phyloP scores from a whole-genome alignment of 53 echinoderm and acorn worm genomes.

The Astropecten irregularis region DNA sequence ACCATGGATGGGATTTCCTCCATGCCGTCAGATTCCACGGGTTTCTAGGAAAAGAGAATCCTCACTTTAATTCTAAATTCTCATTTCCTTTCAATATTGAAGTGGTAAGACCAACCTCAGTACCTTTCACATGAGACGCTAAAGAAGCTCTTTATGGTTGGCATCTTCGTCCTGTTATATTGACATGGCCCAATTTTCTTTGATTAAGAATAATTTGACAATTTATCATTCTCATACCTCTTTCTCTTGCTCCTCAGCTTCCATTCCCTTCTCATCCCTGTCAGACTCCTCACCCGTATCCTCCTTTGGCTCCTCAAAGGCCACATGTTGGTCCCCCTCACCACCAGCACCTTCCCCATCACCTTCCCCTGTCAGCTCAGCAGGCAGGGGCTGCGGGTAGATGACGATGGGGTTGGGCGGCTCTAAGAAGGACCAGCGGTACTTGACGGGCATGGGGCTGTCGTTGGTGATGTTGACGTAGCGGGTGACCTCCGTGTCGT shows the following conservation, averaged over 20 bases:
- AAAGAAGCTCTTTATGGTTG: too few relatives aligned
- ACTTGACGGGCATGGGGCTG: conserved; percentile 96
- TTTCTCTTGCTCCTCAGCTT: conserved; percentile 71
- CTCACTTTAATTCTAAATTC: too few relatives aligned
- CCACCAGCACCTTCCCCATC: conserved; percentile 31
- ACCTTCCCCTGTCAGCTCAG: conserved; percentile 14
- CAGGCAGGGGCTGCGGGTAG: conserved; percentile 79
- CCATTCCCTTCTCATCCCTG: conserved; percentile 57
- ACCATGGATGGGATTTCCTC: conserved; percentile 35
- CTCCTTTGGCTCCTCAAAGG: conserved; percentile 53
- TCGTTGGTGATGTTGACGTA: conserved; percentile 96
- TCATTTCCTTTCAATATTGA: too few relatives aligned
- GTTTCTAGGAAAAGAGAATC: too few relatives aligned
- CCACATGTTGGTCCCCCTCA: conserved; percentile 63
- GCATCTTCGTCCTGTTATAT: too few relatives aligned
- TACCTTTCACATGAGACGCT: too few relatives aligned
- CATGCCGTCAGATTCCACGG: background rate
- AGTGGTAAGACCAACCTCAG: too few relatives aligned
- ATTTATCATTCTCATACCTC: too few relatives aligned
- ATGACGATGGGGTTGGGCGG: conserved; percentile 83
- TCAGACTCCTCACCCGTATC: background rate
- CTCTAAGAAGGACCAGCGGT: conserved; percentile 97
- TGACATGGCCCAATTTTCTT: too few relatives aligned
- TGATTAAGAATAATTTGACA: too few relatives aligned
- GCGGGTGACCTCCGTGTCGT: conserved; percentile 98